A percentile compares a stretch with the other conserved stretches of the same genome.
Conservation (phyloP, 1,140 invertebrate species). For the Drosophila kepulauana region DNA sequence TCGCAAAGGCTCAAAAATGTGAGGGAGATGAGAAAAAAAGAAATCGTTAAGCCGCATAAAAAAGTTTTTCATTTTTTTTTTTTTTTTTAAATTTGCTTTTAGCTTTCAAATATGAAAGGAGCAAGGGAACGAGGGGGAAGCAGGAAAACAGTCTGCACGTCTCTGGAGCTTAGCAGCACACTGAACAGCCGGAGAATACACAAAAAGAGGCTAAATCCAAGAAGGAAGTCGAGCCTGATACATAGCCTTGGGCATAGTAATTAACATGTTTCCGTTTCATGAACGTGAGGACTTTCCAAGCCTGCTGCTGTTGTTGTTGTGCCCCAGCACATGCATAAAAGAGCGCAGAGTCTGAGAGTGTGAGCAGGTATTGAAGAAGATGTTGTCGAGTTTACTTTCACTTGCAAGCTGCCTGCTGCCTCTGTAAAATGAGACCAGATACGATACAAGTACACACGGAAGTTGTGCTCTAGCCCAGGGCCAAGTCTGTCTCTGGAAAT, state of each 20-base stretch:
- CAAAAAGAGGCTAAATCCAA: constrained; percentile 46
- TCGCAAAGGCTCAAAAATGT: constrained; percentile 20
- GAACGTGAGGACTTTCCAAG: constrained; percentile 37
- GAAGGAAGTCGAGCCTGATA: constrained; percentile 67
- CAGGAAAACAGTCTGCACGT: constrained; percentile 55
- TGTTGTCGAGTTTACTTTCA: constrained; percentile 69
- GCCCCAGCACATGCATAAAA: constrained; percentile 37
- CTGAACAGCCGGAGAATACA: neutral
- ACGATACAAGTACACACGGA: constrained; percentile 41
- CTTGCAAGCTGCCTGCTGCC: constrained; percentile 47
- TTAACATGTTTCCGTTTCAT: constrained; percentile 82
- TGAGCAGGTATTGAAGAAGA: constrained; percentile 66
- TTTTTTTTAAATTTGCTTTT: constrained; percentile 26
- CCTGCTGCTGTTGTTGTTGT: neutral
- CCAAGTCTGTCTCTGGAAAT: constrained; percentile 29
- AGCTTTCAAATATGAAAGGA: constrained; percentile 32
- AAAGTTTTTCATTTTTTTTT: constrained; percentile 60
- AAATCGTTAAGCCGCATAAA: constrained; percentile 53
- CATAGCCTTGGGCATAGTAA: constrained; percentile 81
- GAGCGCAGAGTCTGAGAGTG: constrained; percentile 1
- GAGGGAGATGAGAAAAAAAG: neutral
- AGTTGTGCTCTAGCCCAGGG: constrained; percentile 50
- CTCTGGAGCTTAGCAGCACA: constrained; percentile 37
- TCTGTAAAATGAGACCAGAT: constrained; percentile 71
- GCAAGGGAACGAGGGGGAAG: neutral